A percentile compares a stretch with the other conserved stretches of the same genome.
These are phyloP conservation scores for Agrochola macilenta DNA, from an alignment of 2,888 invertebrate genomes.

Conservation along the genomic window DNA sequence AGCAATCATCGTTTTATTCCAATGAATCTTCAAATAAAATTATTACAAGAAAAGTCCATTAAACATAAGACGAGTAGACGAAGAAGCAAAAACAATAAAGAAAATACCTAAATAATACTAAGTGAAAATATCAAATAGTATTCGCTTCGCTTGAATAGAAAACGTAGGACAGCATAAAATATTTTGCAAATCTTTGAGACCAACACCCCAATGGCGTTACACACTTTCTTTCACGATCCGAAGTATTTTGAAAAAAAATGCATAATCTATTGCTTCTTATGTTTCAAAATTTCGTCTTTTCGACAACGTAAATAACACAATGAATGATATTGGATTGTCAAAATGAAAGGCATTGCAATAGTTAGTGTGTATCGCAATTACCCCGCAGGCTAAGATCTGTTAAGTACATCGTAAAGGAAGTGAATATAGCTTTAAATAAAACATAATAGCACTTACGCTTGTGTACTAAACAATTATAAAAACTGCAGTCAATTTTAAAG, in stretches of 20 bases:
- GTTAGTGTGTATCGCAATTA: background rate
- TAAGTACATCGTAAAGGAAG: slow-evolving; percentile 18
- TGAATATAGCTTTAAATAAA: slow-evolving; percentile 35
- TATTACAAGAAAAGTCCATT: background rate
- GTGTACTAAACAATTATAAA: slow-evolving; percentile 20
- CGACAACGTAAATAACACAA: background rate
- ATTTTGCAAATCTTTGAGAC: background rate
- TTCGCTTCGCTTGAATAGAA: slow-evolving; percentile 4
- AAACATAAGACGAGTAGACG: background rate
- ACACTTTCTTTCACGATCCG: background rate
- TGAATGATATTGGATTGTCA: background rate
- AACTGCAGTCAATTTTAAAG: slow-evolving; percentile 62
- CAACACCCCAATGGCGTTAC: background rate
- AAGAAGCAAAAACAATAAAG: background rate
- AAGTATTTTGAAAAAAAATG: background rate
- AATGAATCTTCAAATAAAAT: background rate
- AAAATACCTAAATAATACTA: background rate
- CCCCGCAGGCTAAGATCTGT: background rate
- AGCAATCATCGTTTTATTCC: background rate
- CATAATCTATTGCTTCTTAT: background rate
- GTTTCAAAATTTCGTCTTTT: background rate
- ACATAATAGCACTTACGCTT: background rate
- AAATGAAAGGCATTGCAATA: background rate
- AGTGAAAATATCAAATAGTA: background rate
- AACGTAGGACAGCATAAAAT: background rate